Base-by-base conservation (phyloP, 2,888 invertebrate genomes). In the Pristionchus fissidentatus region DNA sequence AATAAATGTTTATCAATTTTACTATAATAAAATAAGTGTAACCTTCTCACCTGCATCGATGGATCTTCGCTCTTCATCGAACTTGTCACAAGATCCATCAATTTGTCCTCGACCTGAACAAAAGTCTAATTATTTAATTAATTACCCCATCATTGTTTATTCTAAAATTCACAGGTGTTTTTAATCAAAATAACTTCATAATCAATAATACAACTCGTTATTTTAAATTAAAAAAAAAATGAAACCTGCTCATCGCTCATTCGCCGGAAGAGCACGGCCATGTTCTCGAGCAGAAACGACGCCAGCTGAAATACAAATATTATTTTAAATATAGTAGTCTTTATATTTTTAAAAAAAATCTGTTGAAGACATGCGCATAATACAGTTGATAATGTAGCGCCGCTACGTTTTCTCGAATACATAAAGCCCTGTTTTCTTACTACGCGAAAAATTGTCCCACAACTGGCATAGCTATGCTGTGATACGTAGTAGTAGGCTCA, bases 161-260 rank as follows among this genome's bases (percentile, higher is more conserved):
- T 55, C 60, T 41, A 22, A 73, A 19, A 26, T 43, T 41, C 8
- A 32, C 70, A 70, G n/a, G 0, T 32, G 13, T 7, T 57, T 8
- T 57, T n/a, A 57, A 7, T 29, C 29, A 4, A 52, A 15, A 15
- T 52, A 52, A n/a, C 7, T 22, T 52, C n/a, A 10, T 5, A n/a
- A 10, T 52, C 22, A 52, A 46, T 10, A 7, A 2, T 57, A 22
- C 22, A 15, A 57, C 55, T 1, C n/a, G 22, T 4, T 0, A 57
- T 5, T 3, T 10, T 57, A 3, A 57, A 57, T 57, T 57, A n/a
- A 29, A 4, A 29, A 35, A 83, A 60, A 43, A 87, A 88, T 35
- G 85, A 86, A 84, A 91, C 90, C 60, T 88, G 84, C 41, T 91
- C 91, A 85, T 91, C 91, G 43, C 87, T 88, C 49, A 91, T 85